Conservation (phyloP, 2,797 vertebrate genomes). For the Sebastes vulpes region DNA sequence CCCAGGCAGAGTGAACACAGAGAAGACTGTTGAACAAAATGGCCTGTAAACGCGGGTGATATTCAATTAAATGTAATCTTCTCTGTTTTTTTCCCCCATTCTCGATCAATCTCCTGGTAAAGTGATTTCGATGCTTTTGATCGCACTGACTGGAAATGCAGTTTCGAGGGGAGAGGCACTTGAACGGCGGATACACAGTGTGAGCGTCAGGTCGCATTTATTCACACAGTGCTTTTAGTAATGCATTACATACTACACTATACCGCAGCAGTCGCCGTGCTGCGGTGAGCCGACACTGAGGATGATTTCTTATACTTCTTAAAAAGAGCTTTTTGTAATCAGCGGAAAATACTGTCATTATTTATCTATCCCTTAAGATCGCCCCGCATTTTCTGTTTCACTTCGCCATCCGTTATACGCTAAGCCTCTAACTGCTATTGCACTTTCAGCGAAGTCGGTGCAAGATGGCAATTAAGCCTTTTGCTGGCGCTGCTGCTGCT, state of each 20-base stretch:
- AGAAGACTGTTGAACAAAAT: slow-evolving; percentile 73
- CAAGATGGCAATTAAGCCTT: slow-evolving; percentile 57
- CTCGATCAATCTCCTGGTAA: slow-evolving; percentile 68
- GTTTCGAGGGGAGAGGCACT: slow-evolving; percentile 47
- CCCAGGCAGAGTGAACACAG: slow-evolving; percentile 68
- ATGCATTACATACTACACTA: not conserved
- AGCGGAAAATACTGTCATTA: slow-evolving; percentile 4
- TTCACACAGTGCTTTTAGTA: slow-evolving; percentile 26
- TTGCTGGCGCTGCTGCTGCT: slow-evolving; percentile 22
- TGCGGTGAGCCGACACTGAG: not conserved
- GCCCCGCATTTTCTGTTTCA: slow-evolving; percentile 16
- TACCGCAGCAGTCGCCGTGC: not conserved
- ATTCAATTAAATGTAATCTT: slow-evolving; percentile 83
- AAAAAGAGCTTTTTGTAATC: slow-evolving; percentile 30
- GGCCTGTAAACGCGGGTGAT: slow-evolving; percentile 77
- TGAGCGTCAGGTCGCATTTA: slow-evolving; percentile 5
- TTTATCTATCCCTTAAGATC: slow-evolving; percentile 39
- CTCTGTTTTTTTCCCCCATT: slow-evolving; percentile 45
- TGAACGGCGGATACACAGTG: slow-evolving; percentile 14
- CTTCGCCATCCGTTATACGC: slow-evolving; percentile 22
- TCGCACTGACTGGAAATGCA: slow-evolving; percentile 50
- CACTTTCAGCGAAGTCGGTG: slow-evolving; percentile 50
- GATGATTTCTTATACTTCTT: not conserved
- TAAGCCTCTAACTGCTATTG: slow-evolving; percentile 46
- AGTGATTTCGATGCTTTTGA: slow-evolving; percentile 78